Percentiles rank a stretch among this genome's conserved stretches.
Evolutionary conservation across 2,888 invertebrate genomes (phyloP).

Genomic region (Azorinus chamasolen): DNA sequence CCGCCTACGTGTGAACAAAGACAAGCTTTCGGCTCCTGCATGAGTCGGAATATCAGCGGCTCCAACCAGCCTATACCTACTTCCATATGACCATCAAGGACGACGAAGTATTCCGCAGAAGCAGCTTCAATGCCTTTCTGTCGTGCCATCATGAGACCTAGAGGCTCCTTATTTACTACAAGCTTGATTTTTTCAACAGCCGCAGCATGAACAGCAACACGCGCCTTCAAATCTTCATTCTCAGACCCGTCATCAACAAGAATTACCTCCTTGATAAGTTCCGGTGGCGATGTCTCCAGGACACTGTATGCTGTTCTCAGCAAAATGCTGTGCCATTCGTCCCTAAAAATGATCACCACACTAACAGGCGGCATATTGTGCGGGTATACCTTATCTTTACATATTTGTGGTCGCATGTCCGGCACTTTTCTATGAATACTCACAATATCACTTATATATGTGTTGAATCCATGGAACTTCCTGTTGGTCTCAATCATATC

Average conservation of each 20-base stretch:
- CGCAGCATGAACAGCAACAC: conserved; percentile 42
- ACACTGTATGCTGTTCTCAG: conserved; percentile 60
- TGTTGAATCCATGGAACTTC: conserved; percentile 37
- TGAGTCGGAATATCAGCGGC: conserved; percentile 56
- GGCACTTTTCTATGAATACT: conserved; percentile 29
- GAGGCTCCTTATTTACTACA: conserved; percentile 34
- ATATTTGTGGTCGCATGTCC: conserved; percentile 33
- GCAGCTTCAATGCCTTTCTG: conserved; percentile 60
- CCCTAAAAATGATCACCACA: conserved; percentile 59
- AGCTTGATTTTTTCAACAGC: conserved; percentile 47
- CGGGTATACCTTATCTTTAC: conserved; percentile 34
- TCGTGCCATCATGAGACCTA: conserved; percentile 60
- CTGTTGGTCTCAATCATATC: not conserved
- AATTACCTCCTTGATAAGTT: conserved; percentile 58
- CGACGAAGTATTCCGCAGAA: conserved; percentile 49
- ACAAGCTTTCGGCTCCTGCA: conserved; percentile 57
- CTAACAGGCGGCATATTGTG: conserved; percentile 33
- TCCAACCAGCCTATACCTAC: conserved; percentile 64
- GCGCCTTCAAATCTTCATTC: conserved; percentile 14
- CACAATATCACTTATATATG: conserved; percentile 36
- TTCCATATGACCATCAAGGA: conserved; percentile 67
- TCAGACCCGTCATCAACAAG: conserved; percentile 65
- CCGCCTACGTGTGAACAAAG: conserved; percentile 58
- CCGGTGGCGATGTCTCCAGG: conserved; percentile 45
- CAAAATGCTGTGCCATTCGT: conserved; percentile 59